A percentile compares a stretch with the other conserved stretches of the same genome.
Evolutionary conservation across 2,113 vertebrate genomes (phyloP).

Genomic region (Nycticebus coucang): DNA sequence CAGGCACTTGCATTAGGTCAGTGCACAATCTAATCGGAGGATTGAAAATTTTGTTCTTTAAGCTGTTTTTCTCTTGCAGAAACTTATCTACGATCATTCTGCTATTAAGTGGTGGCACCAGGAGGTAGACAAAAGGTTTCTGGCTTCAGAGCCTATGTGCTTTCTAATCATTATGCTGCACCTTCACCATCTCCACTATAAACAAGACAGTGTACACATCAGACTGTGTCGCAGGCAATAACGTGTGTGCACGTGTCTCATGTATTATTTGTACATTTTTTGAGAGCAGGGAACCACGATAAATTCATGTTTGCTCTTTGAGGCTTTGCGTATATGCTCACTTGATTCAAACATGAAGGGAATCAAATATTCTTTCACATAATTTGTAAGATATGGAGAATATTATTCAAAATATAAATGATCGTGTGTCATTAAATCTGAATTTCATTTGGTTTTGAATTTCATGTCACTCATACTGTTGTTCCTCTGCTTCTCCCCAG

Average conservation of each 20-base stretch:
- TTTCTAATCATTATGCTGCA: not conserved
- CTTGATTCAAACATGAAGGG: not conserved
- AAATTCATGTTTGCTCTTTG: not conserved
- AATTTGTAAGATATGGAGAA: not conserved
- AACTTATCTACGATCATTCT: not conserved
- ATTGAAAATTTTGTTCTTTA: not conserved
- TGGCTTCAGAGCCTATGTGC: not conserved
- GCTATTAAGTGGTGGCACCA: not conserved
- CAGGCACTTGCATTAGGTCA: not conserved
- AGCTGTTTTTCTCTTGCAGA: not conserved
- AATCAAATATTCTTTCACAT: not conserved
- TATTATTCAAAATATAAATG: not conserved
- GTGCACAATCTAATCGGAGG: not conserved
- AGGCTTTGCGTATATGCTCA: not conserved
- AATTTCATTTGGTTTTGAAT: conserved; percentile 55
- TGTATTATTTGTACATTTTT: not conserved
- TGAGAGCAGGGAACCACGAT: not conserved
- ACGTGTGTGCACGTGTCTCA: not conserved
- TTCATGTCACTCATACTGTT: conserved; percentile 59
- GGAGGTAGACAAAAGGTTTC: not conserved
- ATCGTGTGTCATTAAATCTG: not conserved
- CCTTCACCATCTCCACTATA: not conserved
- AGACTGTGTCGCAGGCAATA: not conserved
- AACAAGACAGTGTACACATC: not conserved
- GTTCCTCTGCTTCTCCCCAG: conserved; percentile 85